A percentile compares a stretch with the other conserved stretches of the same genome.
Conservation (phyloP, 2,113 vertebrate genomes). For the Caloenas nicobarica region DNA sequence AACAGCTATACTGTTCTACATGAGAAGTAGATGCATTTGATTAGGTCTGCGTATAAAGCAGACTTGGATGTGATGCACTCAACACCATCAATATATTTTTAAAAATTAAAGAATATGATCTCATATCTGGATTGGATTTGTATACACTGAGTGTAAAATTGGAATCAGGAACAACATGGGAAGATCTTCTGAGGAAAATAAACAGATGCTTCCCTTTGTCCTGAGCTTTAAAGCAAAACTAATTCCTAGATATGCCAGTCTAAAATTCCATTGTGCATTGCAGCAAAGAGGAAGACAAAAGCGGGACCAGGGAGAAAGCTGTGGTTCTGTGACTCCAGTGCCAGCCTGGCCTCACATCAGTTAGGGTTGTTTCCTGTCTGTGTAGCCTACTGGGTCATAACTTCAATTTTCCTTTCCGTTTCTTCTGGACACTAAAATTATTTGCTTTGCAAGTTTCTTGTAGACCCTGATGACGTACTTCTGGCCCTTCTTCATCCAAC, state of each 20-base stretch:
- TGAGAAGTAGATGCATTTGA: neutral
- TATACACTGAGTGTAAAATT: neutral
- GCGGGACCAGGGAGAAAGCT: neutral
- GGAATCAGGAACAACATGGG: neutral
- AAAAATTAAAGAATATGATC: neutral
- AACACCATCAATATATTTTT: fast-evolving
- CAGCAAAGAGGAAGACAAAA: neutral
- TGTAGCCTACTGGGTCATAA: neutral
- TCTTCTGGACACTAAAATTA: neutral
- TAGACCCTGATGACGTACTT: neutral
- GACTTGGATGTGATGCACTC: neutral
- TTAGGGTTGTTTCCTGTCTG: neutral
- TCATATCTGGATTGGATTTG: neutral
- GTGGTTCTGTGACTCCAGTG: neutral
- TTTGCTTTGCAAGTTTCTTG: neutral
- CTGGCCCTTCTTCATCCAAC: neutral
- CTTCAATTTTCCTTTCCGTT: neutral
- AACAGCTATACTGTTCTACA: neutral
- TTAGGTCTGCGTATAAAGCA: neutral
- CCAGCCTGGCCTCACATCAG: neutral
- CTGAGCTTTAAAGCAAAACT: neutral
- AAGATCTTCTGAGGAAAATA: neutral
- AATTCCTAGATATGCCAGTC: neutral
- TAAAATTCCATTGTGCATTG: neutral
- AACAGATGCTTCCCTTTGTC: neutral